Evolutionary conservation across 2,797 vertebrate genomes (phyloP).

Genomic region (Harpagifer antarcticus): DNA sequence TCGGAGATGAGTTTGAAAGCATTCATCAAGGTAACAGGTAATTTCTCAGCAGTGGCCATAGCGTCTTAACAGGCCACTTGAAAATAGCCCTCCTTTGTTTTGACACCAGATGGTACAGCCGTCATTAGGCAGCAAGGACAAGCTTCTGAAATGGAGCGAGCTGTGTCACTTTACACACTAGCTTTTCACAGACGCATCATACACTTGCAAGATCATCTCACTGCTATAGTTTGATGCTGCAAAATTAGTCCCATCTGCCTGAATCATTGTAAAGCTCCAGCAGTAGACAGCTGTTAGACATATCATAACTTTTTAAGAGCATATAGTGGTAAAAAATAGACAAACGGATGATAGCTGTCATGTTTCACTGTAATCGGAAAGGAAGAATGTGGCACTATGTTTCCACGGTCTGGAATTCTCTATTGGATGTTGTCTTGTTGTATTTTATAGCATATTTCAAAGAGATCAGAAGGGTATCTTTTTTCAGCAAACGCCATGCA

Average conservation of each 20-base stretch:
- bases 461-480: neutral
- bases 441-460: neutral
- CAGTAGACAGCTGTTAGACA: slow-evolving; percentile 14
- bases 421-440: neutral
- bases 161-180: slow-evolving; percentile 51
- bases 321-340: neutral
- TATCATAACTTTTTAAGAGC: neutral
- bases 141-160: slow-evolving; percentile 44
- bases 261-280: slow-evolving; percentile 20
- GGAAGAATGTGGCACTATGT: neutral
- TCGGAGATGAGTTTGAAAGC: slow-evolving; percentile 42
- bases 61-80: slow-evolving; percentile 42
- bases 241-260: slow-evolving; percentile 39
- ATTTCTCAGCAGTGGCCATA: slow-evolving; percentile 29
- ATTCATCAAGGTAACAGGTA: slow-evolving; percentile 43
- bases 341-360: too few species aligned
- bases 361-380: slow-evolving; percentile 7
- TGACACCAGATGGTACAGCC: slow-evolving; percentile 59
- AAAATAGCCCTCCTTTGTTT: slow-evolving; percentile 42
- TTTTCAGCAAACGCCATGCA: neutral
- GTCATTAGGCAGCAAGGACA: slow-evolving; percentile 49
- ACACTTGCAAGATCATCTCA: slow-evolving; percentile 43
- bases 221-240: slow-evolving; percentile 46
- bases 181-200: slow-evolving; percentile 49
- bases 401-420: neutral